These are phyloP conservation scores for Heteropelma amictum DNA, from an alignment of 2,888 invertebrate species.

Conservation along the genomic window DNA sequence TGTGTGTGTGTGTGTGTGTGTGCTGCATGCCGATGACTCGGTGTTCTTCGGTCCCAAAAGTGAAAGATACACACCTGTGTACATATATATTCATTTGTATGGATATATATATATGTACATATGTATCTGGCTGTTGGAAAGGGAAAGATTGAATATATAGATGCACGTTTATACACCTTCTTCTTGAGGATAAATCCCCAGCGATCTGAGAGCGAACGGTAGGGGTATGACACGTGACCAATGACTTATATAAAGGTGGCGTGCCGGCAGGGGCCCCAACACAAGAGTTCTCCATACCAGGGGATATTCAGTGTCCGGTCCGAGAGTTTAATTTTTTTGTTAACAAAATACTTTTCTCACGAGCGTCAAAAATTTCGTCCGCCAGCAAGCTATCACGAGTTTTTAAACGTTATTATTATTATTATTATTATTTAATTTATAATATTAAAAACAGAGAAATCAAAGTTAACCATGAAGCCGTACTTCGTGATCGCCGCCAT, in stretches of 20 bases:
- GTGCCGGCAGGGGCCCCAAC: conserved; percentile 74
- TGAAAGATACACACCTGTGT: conserved; percentile 46
- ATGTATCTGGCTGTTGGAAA: conserved; percentile 46
- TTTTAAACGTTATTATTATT: conserved; percentile 23
- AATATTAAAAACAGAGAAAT: conserved; percentile 8
- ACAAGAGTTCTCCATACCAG: conserved; percentile 73
- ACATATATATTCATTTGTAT: not conserved
- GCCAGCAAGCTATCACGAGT: conserved; percentile 16
- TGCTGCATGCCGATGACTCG: conserved; percentile 19
- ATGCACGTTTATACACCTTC: conserved; percentile 56
- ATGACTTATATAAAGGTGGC: conserved; percentile 77
- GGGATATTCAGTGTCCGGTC: conserved; percentile 66
- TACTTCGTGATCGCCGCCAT: conserved; percentile 75
- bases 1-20: not conserved
- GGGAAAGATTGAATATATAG: conserved; percentile 57
- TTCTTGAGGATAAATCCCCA: conserved; percentile 58
- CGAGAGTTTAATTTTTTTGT: conserved; percentile 57
- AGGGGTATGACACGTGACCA: conserved; percentile 76
- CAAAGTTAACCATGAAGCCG: conserved; percentile 73
- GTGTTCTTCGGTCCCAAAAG: conserved; percentile 38
- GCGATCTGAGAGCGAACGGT: conserved; percentile 32
- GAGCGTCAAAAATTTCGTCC: conserved; percentile 34
- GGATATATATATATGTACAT: not conserved
- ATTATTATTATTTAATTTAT: conserved; percentile 25
- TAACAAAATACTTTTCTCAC: not conserved